Evolutionary conservation across 2,797 vertebrate genomes (phyloP), one percentile per base, ranked within the genome.

Genomic region (Tokudaia tokunoshimensis): DNA sequence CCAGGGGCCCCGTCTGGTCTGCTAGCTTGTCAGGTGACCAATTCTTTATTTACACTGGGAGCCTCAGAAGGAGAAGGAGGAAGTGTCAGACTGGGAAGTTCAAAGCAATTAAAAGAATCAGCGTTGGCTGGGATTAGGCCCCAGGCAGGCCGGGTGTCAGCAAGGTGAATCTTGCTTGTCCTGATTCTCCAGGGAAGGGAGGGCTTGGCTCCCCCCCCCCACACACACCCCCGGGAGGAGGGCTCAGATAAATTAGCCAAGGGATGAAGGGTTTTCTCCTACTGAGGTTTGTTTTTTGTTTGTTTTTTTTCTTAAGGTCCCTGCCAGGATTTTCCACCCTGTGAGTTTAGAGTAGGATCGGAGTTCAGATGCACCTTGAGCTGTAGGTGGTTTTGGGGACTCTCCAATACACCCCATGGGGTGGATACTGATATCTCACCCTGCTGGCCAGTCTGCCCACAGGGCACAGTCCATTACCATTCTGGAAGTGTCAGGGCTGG

Each of bases 1-100:
- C 29, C 47, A 31, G 72, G 87, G 90, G 91, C 95, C 74, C 95
- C 74, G 83, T 65, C 2, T 74, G 17, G 5, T 47, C 34, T 29
- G 37, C 26, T 63, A 55, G 61, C 87, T 84, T 74, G 12, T 96
- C 96, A 92, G 96, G 92, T 97, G 95, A 97, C 95, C 2, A 3
- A 31, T 74, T 97, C 94, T 96, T 88, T 97, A 3, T 97, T 94
- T 87, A 90, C 93, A 57, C 63, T 19, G 55, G 76, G 93, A 93
- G 75, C 59, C 72, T 97, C 24, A 0, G 44, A 89, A 67, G 57
- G 92, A 67, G 76, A 37, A 92, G 76, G 94, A 83, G 97, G 89
- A 93, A 96, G 92, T 94, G 86, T 93, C 80, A 90, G 61, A 52
- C 84, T 81, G 10, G 97, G 96, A 92, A 92, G 92, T 88, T 55